These are phyloP conservation scores for Punctoribates punctum DNA, from an alignment of 2,888 invertebrate genomes.

Conservation along the genomic window DNA sequence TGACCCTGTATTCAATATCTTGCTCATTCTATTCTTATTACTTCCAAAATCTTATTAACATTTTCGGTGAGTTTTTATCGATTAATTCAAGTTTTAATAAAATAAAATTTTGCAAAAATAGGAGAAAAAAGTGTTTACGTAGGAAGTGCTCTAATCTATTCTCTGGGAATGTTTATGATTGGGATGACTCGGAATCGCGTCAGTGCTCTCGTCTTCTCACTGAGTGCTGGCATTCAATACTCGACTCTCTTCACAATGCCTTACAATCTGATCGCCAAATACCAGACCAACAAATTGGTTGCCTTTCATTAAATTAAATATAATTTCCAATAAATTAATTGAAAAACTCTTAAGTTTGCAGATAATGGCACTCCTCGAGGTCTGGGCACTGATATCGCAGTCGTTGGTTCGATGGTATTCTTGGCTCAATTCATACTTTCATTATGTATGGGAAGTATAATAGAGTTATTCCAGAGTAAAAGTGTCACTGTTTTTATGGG, in stretches of 20 bases:
- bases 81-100: neutral
- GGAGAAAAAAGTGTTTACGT: slow-evolving; percentile 81
- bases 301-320: slow-evolving; percentile 56
- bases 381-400: slow-evolving; percentile 88
- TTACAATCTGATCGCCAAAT: slow-evolving; percentile 85
- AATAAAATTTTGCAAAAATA: slow-evolving; percentile 53
- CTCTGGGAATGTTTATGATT: slow-evolving; percentile 81
- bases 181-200: slow-evolving; percentile 61
- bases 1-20: slow-evolving; percentile 81
- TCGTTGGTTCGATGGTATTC: slow-evolving; percentile 84
- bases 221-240: slow-evolving; percentile 94
- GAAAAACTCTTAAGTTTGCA: slow-evolving; percentile 25
- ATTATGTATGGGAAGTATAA: slow-evolving; percentile 77
- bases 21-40: slow-evolving; percentile 86
- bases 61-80: slow-evolving; percentile 55
- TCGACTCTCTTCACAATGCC: slow-evolving; percentile 97
- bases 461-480: slow-evolving; percentile 63
- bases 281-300: slow-evolving; percentile 80
- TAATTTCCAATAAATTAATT: neutral
- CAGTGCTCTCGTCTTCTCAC: slow-evolving; percentile 75
- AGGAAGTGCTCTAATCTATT: slow-evolving; percentile 80
- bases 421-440: slow-evolving; percentile 75
- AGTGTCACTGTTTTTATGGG: slow-evolving; percentile 85
- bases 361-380: slow-evolving; percentile 59
- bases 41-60: slow-evolving; percentile 79